Base-by-base conservation (phyloP, 2,888 invertebrate genomes). In the Athalia circularis region DNA sequence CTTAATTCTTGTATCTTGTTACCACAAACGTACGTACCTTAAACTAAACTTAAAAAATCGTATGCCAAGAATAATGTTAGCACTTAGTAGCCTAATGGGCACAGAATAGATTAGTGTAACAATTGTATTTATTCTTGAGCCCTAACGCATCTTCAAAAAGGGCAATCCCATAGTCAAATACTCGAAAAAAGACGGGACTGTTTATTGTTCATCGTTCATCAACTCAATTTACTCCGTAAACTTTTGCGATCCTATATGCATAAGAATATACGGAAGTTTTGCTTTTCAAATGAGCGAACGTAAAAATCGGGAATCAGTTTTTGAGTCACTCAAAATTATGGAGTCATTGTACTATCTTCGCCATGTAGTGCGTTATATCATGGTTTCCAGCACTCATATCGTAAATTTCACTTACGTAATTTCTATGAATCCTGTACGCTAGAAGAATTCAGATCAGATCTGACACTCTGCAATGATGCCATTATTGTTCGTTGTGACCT, bases 181-280 rank as follows among this genome's bases (percentile, higher is more conserved):
- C 29, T 13, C 45, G 59, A 72, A 59, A 59, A 47, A 59, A 59
- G 59, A 59, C 13, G 59, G 45, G 45, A 45, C 59, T 59, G 47
- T n/a, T 72, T 72, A 72, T 72, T 72, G 72, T 72, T 72, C 72
- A 72, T 59, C 47, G 45, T 59, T 59, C 52, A 59, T 72, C 43
- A 72, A 72, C 59, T 72, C 29, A 59, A 72, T 11, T 45, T 47
- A 9, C 59, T 72, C 13, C 45, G 45, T 45, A 59, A 72, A 57
- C 45, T 59, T 72, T 29, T 59, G 47, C 57, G 29, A 72, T 72
- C 47, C 72, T 57, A 59, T 57, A 29, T 29, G n/a, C 57, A 59
- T 45, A 59, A 72, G 47, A 72, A 72, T 72, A 52, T 72, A 45
- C 7, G 72, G 59, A 72, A 8, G 70, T 54, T 65, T 54, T 29